phyloP scores from a whole-genome alignment of 2,797 vertebrate genomes.

The Danio albolineatus region DNA sequence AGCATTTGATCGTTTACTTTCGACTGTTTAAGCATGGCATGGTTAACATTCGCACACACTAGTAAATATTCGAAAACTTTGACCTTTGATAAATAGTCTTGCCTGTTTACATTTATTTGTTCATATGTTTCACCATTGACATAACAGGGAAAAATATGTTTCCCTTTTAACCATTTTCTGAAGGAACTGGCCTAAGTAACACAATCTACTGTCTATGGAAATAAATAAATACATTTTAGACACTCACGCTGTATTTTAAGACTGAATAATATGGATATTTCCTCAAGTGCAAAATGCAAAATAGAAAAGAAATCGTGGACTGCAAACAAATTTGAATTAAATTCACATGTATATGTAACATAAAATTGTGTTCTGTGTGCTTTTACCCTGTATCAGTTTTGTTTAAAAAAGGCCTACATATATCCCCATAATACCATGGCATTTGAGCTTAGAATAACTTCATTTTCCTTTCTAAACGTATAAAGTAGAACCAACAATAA shows the following conservation, averaged over 20 bases:
- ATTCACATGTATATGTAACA: slow-evolving; percentile 89
- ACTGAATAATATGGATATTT: slow-evolving; percentile 77
- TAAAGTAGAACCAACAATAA: slow-evolving; percentile 88
- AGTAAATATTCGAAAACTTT: slow-evolving; percentile 52
- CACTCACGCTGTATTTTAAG: slow-evolving; percentile 58
- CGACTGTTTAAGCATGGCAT: slow-evolving; percentile 90
- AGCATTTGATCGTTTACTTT: slow-evolving; percentile 75
- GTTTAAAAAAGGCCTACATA: slow-evolving; percentile 75
- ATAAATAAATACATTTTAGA: slow-evolving; percentile 97
- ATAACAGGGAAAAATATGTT: slow-evolving; percentile 64
- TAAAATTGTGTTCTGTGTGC: slow-evolving; percentile 88
- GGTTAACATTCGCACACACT: slow-evolving; percentile 77
- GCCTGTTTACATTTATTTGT: slow-evolving; percentile 7
- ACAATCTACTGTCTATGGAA: slow-evolving; percentile 87
- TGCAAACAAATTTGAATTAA: slow-evolving; percentile 90
- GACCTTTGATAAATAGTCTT: slow-evolving; percentile 22
- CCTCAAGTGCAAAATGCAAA: slow-evolving; percentile 94
- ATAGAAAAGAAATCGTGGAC: slow-evolving; percentile 82
- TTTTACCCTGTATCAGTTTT: slow-evolving; percentile 98
- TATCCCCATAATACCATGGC: slow-evolving; percentile 63
- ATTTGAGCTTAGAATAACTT: slow-evolving; percentile 82
- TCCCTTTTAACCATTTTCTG: slow-evolving; percentile 85
- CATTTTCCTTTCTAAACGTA: slow-evolving; percentile 86
- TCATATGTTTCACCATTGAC: slow-evolving; percentile 32
- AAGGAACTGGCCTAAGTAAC: slow-evolving; percentile 91